A percentile compares a stretch with the other conserved stretches of the same genome.
These are phyloP conservation scores for Tachypleus tridentatus DNA, from an alignment of 1,140 invertebrate genomes.

Conservation along the genomic window DNA sequence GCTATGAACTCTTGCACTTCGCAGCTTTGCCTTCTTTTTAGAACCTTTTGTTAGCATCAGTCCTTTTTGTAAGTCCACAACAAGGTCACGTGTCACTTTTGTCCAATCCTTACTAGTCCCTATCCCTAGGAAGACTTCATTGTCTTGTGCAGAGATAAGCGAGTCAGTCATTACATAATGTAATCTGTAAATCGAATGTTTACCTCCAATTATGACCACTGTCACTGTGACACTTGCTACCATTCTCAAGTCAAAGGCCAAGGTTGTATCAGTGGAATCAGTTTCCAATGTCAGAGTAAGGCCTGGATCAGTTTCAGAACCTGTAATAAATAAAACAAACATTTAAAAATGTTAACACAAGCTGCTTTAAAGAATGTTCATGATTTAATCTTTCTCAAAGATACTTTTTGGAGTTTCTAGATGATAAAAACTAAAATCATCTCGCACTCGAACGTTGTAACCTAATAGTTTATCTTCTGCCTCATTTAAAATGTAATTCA, in stretches of 20 bases:
- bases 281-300: constrained; percentile 10
- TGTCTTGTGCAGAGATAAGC: constrained; percentile 55
- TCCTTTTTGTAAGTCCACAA: constrained; percentile 86
- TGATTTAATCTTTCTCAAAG: too few species aligned
- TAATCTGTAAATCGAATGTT: constrained; percentile 58
- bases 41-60: constrained; percentile 43
- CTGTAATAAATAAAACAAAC: too few species aligned
- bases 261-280: constrained; percentile 10
- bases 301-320: constrained; percentile 1
- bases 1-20: constrained; percentile 41
- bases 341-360: too few species aligned
- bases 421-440: too few species aligned
- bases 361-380: too few species aligned
- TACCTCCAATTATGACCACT: constrained; percentile 54
- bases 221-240: constrained; percentile 62
- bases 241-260: constrained; percentile 18
- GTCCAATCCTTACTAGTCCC: constrained; percentile 57
- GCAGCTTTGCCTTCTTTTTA: constrained; percentile 46
- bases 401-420: too few species aligned
- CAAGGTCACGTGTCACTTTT: constrained; percentile 69
- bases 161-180: constrained; percentile 67
- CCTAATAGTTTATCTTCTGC: too few species aligned
- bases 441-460: too few species aligned
- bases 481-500: too few species aligned
- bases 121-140: constrained; percentile 76